These are phyloP conservation scores for Lophura nycthemera DNA, from an alignment of 2,113 vertebrate genomes.

Conservation along the genomic window DNA sequence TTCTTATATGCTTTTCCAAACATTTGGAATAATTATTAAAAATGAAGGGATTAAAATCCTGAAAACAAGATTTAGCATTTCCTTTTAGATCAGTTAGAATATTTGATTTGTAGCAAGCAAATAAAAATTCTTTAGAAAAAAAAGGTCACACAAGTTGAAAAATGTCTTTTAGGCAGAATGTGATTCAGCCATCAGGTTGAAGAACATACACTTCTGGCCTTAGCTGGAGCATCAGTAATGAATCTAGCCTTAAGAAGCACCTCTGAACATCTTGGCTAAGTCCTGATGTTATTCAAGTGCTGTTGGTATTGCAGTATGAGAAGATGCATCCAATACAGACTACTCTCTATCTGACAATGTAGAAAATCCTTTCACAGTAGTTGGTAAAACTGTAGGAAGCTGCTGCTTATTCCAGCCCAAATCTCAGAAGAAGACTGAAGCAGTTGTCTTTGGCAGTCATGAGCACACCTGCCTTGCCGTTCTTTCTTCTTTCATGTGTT, in stretches of 20 bases:
- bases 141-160: neutral
- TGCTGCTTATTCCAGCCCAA: neutral
- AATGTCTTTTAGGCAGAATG: neutral
- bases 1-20: neutral
- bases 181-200: neutral
- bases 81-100: neutral
- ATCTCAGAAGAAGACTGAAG: neutral
- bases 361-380: neutral
- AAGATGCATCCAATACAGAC: neutral
- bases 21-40: neutral
- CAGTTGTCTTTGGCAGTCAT: neutral
- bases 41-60: neutral
- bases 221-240: neutral
- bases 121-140: neutral
- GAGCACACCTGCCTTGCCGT: neutral
- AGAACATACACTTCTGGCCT: neutral
- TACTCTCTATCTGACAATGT: neutral
- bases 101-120: neutral
- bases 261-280: neutral
- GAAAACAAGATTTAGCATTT: neutral
- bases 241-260: neutral
- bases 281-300: neutral
- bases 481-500: neutral
- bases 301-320: neutral
- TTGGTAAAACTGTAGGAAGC: neutral